These are phyloP conservation scores for Scomber japonicus DNA, from an alignment of 2,113 vertebrate genomes.

Conservation along the genomic window DNA sequence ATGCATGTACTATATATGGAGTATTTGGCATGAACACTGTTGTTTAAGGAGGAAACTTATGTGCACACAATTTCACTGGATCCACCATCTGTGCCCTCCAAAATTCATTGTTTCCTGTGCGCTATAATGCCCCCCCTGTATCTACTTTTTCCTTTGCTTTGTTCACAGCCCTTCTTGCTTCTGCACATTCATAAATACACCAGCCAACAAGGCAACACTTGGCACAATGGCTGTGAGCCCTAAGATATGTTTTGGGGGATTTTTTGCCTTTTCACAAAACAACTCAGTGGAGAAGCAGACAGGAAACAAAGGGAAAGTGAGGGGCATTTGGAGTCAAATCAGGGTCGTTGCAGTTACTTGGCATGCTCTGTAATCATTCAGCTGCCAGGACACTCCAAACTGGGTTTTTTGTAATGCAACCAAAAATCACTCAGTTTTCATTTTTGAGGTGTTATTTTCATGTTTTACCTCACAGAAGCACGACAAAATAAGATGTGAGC, in stretches of 20 bases:
- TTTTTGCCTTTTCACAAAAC: too few species aligned
- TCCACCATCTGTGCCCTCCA: not conserved
- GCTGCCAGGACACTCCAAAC: too few species aligned
- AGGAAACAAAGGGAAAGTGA: too few species aligned
- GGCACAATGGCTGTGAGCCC: not conserved
- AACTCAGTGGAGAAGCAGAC: too few species aligned
- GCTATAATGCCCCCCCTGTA: not conserved
- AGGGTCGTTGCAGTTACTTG: too few species aligned
- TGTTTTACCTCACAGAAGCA: not conserved
- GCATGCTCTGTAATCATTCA: too few species aligned
- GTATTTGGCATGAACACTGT: too few species aligned
- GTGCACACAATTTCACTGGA: not conserved
- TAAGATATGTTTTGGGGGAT: too few species aligned
- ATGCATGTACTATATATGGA: not conserved
- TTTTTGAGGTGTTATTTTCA: constrained; percentile 31
- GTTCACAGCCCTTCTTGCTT: constrained; percentile 1
- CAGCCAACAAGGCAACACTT: constrained; percentile 29
- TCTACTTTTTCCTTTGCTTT: constrained; percentile 4
- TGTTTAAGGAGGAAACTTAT: not conserved
- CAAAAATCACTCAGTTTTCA: constrained; percentile 28
- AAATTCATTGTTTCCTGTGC: not conserved
- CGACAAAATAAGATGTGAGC: not conserved
- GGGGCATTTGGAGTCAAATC: too few species aligned
- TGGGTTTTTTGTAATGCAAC: not conserved
- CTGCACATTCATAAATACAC: constrained; percentile 27